These are phyloP conservation scores for Andrena fulva DNA, from an alignment of 2,888 invertebrate genomes.

Conservation along the genomic window DNA sequence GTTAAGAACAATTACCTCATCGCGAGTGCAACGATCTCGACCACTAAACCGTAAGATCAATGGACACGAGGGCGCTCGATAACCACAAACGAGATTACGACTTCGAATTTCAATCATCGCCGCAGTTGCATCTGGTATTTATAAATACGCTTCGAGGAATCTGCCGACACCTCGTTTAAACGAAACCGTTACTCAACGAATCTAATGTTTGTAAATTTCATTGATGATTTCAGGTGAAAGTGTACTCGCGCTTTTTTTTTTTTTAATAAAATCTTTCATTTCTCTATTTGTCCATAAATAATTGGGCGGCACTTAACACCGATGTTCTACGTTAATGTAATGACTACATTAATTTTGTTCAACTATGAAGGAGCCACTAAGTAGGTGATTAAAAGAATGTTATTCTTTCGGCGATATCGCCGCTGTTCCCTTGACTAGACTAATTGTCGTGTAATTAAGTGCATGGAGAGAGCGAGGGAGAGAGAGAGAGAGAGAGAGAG, in stretches of 20 bases:
- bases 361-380: no score
- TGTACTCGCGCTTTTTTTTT: neutral
- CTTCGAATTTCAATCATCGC: conserved; percentile 34
- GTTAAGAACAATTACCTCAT: conserved; percentile 59
- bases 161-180: conserved; percentile 1
- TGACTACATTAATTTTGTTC: no score
- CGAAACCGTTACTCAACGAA: neutral
- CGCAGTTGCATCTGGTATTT: conserved; percentile 14
- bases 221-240: neutral
- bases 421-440: conserved; percentile 9
- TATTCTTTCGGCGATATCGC: neutral
- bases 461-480: neutral
- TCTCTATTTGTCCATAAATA: no score
- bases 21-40: conserved; percentile 57
- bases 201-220: neutral
- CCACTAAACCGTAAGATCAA: conserved; percentile 55
- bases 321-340: no score
- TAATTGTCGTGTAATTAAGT: conserved; percentile 37
- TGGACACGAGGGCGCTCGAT: conserved; percentile 51
- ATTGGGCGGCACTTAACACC: no score
- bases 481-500: neutral
- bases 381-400: neutral
- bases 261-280: no score
- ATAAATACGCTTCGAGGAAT: conserved; percentile 35
- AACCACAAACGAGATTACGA: conserved; percentile 36